Evolutionary conservation across 2,888 invertebrate genomes (phyloP).

Genomic region (Drosophila paramelanica): DNA sequence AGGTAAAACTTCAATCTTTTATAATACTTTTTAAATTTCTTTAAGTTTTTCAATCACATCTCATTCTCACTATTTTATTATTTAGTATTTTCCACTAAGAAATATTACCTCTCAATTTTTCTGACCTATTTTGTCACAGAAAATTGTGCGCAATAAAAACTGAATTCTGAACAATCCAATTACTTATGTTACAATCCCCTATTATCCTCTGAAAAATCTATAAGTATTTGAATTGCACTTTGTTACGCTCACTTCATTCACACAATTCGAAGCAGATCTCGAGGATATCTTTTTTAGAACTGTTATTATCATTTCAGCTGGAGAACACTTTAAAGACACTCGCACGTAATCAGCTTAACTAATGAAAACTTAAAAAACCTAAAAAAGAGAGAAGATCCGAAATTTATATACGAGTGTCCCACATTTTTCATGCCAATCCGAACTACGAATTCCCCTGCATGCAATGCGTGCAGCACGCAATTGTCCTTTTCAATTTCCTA

Average conservation of each 20-base stretch:
- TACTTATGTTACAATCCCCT: conserved; percentile 6
- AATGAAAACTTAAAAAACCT: conserved; percentile 34
- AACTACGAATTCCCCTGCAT: conserved; percentile 16
- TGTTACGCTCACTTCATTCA: conserved; percentile 29
- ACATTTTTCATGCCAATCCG: conserved; percentile 10
- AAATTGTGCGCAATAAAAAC: conserved; percentile 3
- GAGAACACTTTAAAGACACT: conserved; percentile 19
- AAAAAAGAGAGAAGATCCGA: background rate
- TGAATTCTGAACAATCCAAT: conserved; percentile 17
- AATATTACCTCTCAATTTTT: background rate
- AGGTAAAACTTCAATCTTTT: too few species aligned
- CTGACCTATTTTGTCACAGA: conserved; percentile 36
- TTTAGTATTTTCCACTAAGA: too few species aligned
- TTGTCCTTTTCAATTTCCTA: conserved; percentile 38
- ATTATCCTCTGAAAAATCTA: conserved; percentile 23
- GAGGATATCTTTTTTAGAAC: background rate
- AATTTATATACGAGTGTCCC: conserved; percentile 5
- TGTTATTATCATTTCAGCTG: conserved; percentile 60
- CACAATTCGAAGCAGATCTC: conserved; percentile 9
- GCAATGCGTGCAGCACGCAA: conserved; percentile 62
- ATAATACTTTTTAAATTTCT: too few species aligned
- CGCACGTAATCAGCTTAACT: conserved; percentile 67
- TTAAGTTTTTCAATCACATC: too few species aligned
- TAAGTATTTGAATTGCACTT: conserved; percentile 26
- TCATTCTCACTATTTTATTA: too few species aligned